Evolutionary conservation across 1,140 invertebrate genomes (phyloP), one percentile per base, ranked within the genome.

Genomic region (Aphis gossypii): DNA sequence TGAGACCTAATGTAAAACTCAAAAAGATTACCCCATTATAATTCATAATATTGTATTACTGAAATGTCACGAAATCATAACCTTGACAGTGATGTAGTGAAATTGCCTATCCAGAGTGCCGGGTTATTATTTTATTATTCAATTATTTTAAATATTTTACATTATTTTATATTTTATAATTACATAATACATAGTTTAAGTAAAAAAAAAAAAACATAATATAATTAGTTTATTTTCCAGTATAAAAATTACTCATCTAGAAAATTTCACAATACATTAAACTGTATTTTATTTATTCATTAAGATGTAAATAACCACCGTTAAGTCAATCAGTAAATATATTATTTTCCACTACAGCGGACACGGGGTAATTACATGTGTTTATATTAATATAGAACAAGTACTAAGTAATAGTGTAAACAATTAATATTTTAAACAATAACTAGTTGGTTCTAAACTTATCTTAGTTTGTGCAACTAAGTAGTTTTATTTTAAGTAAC

Each of bases 351-450:
- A 76, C 4, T 35, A n/a, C 60, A 76, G 30, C 14, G 30, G 5
- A 76, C 60, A n/a, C 60, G 11, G 14, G 0, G 60, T 76, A 51
- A 51, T 14, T 35, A n/a, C 30, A 76, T 18, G 14, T n/a, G 60
- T 68, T 30, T 25, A 30, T 68, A 4, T n/a, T n/a, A n/a, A 76
- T 76, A 14, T 35, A 14, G 4, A 89, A 89, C 56, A 56, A 89
- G 18, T 35, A 56, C n/a, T 89, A 56, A 56, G 48, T 89, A 41
- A 38, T 89, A 56, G 35, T 56, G 21, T 56, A 89, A 89, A 56
- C 35, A 89, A 56, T 68, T 14, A n/a, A 68, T n/a, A n/a, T 89
- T 89, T 89, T 11, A 56, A 89, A 89, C 23, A 38, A 89, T 56
- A 89, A 35, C 35, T 56, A 89, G 8, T 23, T 38, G 3, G 14